phyloP scores from a whole-genome alignment of 2,113 vertebrate genomes.

The Psittacus erithacus region DNA sequence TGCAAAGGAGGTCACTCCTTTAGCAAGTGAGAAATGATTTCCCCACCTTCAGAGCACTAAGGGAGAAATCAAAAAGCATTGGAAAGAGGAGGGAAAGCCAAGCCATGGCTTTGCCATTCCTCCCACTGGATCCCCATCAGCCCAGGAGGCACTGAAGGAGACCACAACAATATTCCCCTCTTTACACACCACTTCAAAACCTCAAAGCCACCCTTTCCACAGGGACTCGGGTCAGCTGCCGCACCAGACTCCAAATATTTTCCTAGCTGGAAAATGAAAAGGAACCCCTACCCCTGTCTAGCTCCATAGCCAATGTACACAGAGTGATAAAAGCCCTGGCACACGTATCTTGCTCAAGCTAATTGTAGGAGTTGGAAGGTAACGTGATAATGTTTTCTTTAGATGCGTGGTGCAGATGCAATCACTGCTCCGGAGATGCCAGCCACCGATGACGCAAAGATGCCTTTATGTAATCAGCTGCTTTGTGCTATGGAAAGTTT shows the following conservation, averaged over 20 bases:
- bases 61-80: neutral
- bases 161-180: neutral
- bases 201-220: neutral
- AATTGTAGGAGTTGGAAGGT: constrained; percentile 51
- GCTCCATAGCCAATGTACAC: neutral
- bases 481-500: constrained; percentile 20
- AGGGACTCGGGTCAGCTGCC: neutral
- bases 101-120: neutral
- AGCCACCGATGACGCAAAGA: constrained; percentile 32
- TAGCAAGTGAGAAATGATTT: neutral
- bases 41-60: neutral
- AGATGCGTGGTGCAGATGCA: constrained; percentile 54
- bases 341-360: neutral
- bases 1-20: neutral
- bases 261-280: neutral
- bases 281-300: neutral
- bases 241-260: neutral
- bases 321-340: constrained; percentile 14
- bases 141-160: rapidly evolving
- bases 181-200: neutral
- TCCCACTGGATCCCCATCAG: neutral
- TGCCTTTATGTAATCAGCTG: constrained; percentile 48
- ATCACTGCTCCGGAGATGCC: constrained; percentile 58
- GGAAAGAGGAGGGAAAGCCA: neutral
- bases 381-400: constrained; percentile 52